Conservation (phyloP, 2,113 vertebrate species). For the Lota lota region DNA sequence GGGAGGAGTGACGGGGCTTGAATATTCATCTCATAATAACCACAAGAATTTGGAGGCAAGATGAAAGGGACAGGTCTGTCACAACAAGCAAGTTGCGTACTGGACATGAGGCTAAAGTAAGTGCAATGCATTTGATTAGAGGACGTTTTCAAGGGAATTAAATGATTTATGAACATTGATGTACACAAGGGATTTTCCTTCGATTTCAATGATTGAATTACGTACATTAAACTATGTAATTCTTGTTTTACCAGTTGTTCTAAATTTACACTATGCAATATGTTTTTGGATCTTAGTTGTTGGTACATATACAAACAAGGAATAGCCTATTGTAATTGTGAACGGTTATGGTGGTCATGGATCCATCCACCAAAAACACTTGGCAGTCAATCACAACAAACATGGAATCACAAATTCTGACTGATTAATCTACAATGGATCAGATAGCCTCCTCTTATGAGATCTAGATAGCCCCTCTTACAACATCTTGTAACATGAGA, state of each 20-base stretch:
- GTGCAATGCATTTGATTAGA: no score
- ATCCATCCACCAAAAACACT: conserved; percentile 39
- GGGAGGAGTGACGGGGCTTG: conserved; percentile 51
- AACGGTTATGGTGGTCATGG: conserved; percentile 59
- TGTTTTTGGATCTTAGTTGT: conserved; percentile 2
- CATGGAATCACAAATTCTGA: conserved; percentile 26
- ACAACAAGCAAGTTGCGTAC: conserved; percentile 32
- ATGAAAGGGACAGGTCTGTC: conserved; percentile 61
- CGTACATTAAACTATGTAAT: conserved; percentile 6
- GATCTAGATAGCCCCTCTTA: no score
- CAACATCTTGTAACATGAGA: no score
- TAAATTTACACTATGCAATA: no score
- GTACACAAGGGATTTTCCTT: no score
- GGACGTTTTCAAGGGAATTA: no score
- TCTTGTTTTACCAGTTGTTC: not conserved
- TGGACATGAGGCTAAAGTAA: conserved; percentile 7
- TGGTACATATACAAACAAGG: conserved; percentile 15
- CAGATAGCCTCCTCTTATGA: no score
- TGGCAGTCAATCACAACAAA: conserved; percentile 50
- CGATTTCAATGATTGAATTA: not conserved
- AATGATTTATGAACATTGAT: no score
- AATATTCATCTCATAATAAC: conserved; percentile 62
- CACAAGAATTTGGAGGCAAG: conserved; percentile 57
- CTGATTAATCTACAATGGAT: conserved; percentile 16
- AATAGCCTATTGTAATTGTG: conserved; percentile 5